Base-by-base conservation (phyloP, 2,797 vertebrate genomes). In the Limosa lapponica region DNA sequence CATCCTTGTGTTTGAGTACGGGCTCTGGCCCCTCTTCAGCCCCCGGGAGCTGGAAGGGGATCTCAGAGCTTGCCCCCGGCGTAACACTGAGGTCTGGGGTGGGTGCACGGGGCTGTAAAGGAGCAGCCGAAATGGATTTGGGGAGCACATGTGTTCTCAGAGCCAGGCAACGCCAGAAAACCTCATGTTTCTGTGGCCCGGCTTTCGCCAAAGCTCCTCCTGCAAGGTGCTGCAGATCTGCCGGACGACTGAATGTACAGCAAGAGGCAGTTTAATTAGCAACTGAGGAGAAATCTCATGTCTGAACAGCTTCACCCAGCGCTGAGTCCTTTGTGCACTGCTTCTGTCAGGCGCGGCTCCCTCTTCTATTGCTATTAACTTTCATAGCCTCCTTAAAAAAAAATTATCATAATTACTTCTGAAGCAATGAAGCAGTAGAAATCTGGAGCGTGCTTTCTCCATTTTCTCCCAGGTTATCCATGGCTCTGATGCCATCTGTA, bases 311-410 rank as follows among this genome's bases (percentile, higher is more conserved):
- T 87, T 70, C 46, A 11, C 5, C 66, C 2, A 0, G 13, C 5
- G 0, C 54, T 8, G 5, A 0, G 0, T 41, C 54, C 52, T 78
- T 62, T 0, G 0, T 6, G 2, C 0, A 0, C 41, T n/a, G 46
- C 24, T 49, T 48, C 55, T 41, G 20, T 65, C 74, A 54, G 24
- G 15, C 41, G n/a, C 0, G 0, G 32, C 13, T 25, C 39, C 8
- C 32, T 43, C 54, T 73, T 34, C 85, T 10, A 1, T 27, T 48
- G 49, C 65, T 55, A 1, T 46, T 74, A 34, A 11, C n/a, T 41
- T 52, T 32, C 22, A 51, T 13, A 58, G 17, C 25, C 27, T 51
- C 62, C 73, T 62, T 20, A 13, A 44, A 61, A 64, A 44, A 4
- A 44, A 46, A 13, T 2, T 11, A 2, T 14, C 12, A 6, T 48